These are phyloP conservation scores for Zele albiditarsus DNA, from an alignment of 2,888 invertebrate species.

Conservation along the genomic window DNA sequence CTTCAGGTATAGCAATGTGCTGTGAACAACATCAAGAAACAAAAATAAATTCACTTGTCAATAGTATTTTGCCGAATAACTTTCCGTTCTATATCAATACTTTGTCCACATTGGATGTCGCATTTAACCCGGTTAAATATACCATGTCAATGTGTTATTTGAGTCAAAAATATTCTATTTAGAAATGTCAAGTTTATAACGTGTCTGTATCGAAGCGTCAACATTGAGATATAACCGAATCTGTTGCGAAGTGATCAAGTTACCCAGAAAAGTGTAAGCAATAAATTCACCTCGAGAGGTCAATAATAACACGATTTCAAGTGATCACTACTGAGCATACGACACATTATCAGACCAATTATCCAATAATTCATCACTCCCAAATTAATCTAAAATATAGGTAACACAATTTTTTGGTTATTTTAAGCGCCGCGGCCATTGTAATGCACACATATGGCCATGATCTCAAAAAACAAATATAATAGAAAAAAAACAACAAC, in stretches of 20 bases:
- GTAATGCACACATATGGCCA: constrained; percentile 73
- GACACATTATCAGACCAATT: neutral
- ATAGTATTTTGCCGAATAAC: neutral
- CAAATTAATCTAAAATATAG: too few species aligned
- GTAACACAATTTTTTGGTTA: constrained; percentile 59
- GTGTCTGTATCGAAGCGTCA: constrained; percentile 2
- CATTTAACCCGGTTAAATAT: neutral
- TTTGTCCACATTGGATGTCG: neutral
- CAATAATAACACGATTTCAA: neutral
- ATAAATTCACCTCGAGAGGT: neutral
- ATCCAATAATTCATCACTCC: neutral
- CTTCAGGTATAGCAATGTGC: constrained; percentile 94
- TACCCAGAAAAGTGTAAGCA: neutral
- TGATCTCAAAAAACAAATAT: constrained; percentile 15
- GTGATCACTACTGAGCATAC: neutral
- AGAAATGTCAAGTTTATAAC: constrained; percentile 22
- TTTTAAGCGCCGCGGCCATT: constrained; percentile 74
- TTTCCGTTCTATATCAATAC: neutral
- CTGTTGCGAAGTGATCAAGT: constrained; percentile 8
- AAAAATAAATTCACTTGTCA: constrained; percentile 3
- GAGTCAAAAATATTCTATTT: neutral
- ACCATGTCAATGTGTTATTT: neutral
- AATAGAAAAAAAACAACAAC: constrained; percentile 29
- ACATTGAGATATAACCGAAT: constrained; percentile 7
- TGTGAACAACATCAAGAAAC: constrained; percentile 76